Evolutionary conservation across 1,140 invertebrate genomes (phyloP).

Genomic region (Drosophila persimilis): DNA sequence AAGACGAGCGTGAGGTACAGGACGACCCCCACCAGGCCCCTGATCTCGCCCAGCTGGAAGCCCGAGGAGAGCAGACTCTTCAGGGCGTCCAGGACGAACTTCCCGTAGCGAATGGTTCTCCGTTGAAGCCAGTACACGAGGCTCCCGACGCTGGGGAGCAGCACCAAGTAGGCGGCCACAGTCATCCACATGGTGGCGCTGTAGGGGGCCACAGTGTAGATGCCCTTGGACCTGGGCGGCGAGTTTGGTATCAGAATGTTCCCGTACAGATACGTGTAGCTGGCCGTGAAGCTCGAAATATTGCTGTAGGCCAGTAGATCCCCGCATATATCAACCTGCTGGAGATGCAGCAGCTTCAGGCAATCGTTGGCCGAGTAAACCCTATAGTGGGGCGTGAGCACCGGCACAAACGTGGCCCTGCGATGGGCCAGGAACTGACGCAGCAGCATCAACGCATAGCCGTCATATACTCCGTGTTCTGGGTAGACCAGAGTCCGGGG

Average conservation of each 20-base stretch:
- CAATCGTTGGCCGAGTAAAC: constrained; percentile 36
- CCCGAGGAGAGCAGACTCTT: constrained; percentile 18
- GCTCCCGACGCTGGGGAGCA: constrained; percentile 22
- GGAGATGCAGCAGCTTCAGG: neutral
- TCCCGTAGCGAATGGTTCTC: constrained; percentile 3
- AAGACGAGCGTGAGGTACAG: constrained; percentile 33
- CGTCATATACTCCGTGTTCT: constrained; percentile 16
- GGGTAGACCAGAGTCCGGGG: constrained; percentile 33
- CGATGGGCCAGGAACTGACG: constrained; percentile 25
- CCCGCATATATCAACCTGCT: constrained; percentile 30
- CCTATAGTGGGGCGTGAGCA: constrained; percentile 10
- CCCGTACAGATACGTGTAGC: constrained; percentile 40
- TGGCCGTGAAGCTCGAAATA: constrained; percentile 25
- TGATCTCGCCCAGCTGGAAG: constrained; percentile 7
- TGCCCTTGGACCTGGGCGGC: constrained; percentile 27
- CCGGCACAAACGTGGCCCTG: constrained; percentile 20
- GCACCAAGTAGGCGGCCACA: constrained; percentile 6
- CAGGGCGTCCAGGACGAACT: constrained; percentile 17
- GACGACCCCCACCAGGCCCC: constrained; percentile 19
- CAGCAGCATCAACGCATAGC: constrained; percentile 29
- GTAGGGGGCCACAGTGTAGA: constrained; percentile 33
- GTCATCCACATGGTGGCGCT: constrained; percentile 19
- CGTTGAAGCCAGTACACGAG: constrained; percentile 28
- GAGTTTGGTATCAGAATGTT: constrained; percentile 28
- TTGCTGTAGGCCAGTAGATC: constrained; percentile 24